Evolutionary conservation across 1,140 invertebrate species (phyloP), one percentile per base, ranked within the genome.

Genomic region (Drosophila ananassae): DNA sequence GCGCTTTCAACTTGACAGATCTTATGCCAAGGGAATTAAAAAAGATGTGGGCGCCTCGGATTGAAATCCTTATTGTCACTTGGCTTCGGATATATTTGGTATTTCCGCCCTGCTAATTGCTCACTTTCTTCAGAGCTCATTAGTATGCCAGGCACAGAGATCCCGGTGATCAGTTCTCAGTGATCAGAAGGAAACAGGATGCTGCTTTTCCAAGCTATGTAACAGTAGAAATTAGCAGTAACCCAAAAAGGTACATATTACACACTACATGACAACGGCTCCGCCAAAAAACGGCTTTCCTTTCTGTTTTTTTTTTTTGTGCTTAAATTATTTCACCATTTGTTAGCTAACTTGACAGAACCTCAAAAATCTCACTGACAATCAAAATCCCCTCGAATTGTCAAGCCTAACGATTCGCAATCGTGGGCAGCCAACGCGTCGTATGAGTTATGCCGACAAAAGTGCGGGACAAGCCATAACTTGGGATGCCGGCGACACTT

Each of bases 181-280:
- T n/a, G 51, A 69, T 69, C 63, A 12, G 24, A 13, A 69, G 79
- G 83, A 89, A 89, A 89, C 83, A 89, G 83, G 83, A 89, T 89
- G 83, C 84, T 89, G 79, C 73, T 78, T 89, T 17, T 17, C 17
- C 1, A 17, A 17, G 17, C 17, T 17, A 17, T 17, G 17, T 1
- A 17, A 17, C 17, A 17, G 1, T 17, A 17, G 17, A 17, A 17
- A 17, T 17, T 1, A 17, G 17, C 17, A 17, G 0, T 17, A 17
- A 17, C 17, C 17, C 17, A 17, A 17, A 17, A 17, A 17, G 17
- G 17, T 17, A 17, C 17, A 17, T 17, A 17, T 17, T 17, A 17
- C 17, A 17, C 17, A 17, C 17, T 17, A 17, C 17, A 17, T 1
- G 17, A 17, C 17, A 17, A 17, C 17, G 17, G 1, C 17, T 17